Percentiles rank a stretch among this genome's conserved stretches.
Evolutionary conservation across 2,888 invertebrate species (phyloP).

Genomic region (Epinotia demarniana): DNA sequence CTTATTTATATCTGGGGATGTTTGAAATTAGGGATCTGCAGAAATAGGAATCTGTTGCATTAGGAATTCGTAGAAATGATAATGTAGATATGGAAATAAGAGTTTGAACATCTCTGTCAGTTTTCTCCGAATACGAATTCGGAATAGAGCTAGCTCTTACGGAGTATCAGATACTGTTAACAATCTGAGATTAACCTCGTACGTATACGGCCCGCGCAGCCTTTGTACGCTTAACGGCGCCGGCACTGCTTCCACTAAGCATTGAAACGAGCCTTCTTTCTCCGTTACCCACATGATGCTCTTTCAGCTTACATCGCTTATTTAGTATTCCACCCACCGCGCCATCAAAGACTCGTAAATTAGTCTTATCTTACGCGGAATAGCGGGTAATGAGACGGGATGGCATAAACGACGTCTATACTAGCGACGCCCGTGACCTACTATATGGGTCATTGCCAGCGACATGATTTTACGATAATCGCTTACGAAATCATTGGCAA

Average conservation of each 20-base stretch:
- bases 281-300: not conserved
- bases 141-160: not conserved
- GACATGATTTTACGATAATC: slow-evolving; percentile 79
- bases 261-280: slow-evolving; percentile 12
- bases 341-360: slow-evolving; percentile 63
- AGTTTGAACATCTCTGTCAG: no score
- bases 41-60: not conserved
- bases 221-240: slow-evolving; percentile 23
- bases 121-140: not conserved
- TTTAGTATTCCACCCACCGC: slow-evolving; percentile 62
- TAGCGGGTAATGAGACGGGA: slow-evolving; percentile 53
- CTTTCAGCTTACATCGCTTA: slow-evolving; percentile 46
- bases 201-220: slow-evolving; percentile 25
- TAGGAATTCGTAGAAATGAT: not conserved
- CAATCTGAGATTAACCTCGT: slow-evolving; percentile 18
- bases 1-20: no score
- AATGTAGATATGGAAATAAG: no score
- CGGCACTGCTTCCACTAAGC: slow-evolving; percentile 8
- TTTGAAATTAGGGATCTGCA: no score
- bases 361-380: slow-evolving; percentile 57
- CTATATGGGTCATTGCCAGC: slow-evolving; percentile 80
- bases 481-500: slow-evolving; percentile 80
- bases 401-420: slow-evolving; percentile 55
- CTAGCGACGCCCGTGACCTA: slow-evolving; percentile 73
- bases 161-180: slow-evolving; percentile 20